These are phyloP conservation scores for human DNA, from an alignment of 2,113 vertebrate species.

Conservation along the genomic window DNA sequence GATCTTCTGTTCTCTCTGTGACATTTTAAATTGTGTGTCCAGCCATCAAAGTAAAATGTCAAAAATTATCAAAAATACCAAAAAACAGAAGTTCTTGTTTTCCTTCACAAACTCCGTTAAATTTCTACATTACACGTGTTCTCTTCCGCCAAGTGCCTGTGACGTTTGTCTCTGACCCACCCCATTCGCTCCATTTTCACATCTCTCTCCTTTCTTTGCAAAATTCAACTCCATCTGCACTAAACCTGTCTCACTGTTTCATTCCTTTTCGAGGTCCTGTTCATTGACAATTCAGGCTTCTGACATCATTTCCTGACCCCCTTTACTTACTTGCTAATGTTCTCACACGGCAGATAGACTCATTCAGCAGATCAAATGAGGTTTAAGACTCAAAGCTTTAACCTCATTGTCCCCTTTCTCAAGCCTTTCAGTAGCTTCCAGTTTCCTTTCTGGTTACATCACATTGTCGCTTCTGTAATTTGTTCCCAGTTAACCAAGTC, in stretches of 20 bases:
- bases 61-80: neutral
- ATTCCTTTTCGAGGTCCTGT: neutral
- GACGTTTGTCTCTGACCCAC: neutral
- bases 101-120: neutral
- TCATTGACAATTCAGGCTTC: neutral
- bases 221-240: neutral
- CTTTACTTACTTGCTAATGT: neutral
- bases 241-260: too few species aligned
- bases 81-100: neutral
- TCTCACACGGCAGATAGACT: neutral
- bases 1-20: neutral
- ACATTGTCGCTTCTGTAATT: neutral
- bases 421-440: neutral
- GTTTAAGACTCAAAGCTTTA: too few species aligned
- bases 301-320: neutral
- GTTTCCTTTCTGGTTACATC: neutral
- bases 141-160: neutral
- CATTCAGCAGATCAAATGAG: rapidly evolving
- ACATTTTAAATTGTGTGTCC: neutral
- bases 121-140: neutral
- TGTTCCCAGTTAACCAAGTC: neutral
- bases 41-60: slow-evolving; percentile 14
- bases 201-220: neutral
- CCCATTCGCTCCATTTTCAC: rapidly evolving
- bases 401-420: neutral